Percentiles rank a stretch among this genome's conserved stretches.
phyloP scores from a whole-genome alignment of 2,888 invertebrate species.

The Fabriciana adippe region DNA sequence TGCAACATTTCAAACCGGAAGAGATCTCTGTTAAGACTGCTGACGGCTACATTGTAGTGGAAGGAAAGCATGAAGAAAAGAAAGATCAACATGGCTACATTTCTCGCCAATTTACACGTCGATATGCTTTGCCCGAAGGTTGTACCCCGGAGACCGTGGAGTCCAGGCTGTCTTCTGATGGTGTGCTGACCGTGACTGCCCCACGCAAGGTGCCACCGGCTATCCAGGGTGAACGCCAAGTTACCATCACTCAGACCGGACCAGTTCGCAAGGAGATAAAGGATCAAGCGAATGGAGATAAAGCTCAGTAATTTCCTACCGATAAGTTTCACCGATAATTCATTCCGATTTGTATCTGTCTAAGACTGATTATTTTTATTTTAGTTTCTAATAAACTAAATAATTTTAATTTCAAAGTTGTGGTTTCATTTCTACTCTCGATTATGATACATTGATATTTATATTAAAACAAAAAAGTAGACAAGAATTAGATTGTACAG shows the following conservation, averaged over 20 bases:
- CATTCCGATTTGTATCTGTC: slow-evolving; percentile 22
- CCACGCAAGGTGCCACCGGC: slow-evolving; percentile 70
- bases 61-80: slow-evolving; percentile 91
- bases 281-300: slow-evolving; percentile 72
- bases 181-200: slow-evolving; percentile 86
- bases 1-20: slow-evolving; percentile 88
- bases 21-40: slow-evolving; percentile 89
- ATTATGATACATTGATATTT: not conserved
- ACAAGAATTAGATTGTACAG: too few species aligned
- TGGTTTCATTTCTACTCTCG: slow-evolving; percentile 4
- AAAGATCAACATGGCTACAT: slow-evolving; percentile 88
- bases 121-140: slow-evolving; percentile 88
- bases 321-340: slow-evolving; percentile 19
- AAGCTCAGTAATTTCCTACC: slow-evolving; percentile 43
- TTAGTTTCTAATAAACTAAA: slow-evolving; percentile 16
- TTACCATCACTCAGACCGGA: slow-evolving; percentile 84
- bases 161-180: slow-evolving; percentile 89
- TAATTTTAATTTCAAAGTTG: slow-evolving; percentile 3
- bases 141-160: slow-evolving; percentile 86
- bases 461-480: too few species aligned
- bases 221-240: slow-evolving; percentile 74
- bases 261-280: slow-evolving; percentile 80
- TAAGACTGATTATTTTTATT: slow-evolving; percentile 28
- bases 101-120: slow-evolving; percentile 88
- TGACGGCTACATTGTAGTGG: slow-evolving; percentile 86